These are phyloP conservation scores for Orcinus orca DNA, from an alignment of 2,113 vertebrate genomes.

Conservation along the genomic window DNA sequence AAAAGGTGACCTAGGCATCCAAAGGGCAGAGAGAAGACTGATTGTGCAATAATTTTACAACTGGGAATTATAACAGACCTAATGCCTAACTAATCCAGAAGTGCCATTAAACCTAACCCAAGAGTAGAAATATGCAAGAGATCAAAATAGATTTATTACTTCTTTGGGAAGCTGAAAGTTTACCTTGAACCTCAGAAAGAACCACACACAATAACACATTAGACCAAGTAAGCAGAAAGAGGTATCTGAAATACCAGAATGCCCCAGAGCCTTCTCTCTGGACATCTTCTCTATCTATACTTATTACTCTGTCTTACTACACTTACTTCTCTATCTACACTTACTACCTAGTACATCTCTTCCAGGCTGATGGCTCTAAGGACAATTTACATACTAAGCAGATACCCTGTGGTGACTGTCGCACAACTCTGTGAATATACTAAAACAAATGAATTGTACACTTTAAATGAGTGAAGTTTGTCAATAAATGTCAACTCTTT, in stretches of 20 bases:
- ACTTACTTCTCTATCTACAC: background rate
- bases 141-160: slow-evolving; percentile 3
- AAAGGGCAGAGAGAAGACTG: background rate
- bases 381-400: background rate
- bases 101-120: background rate
- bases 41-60: background rate
- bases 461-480: background rate
- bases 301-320: background rate
- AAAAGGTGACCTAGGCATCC: background rate
- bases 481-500: background rate
- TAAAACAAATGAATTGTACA: background rate
- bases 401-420: background rate
- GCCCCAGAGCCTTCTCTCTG: background rate
- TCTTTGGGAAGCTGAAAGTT: background rate
- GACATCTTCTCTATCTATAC: background rate
- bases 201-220: background rate
- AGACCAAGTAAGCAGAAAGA: background rate
- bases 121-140: background rate
- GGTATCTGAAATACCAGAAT: background rate
- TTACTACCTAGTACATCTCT: background rate
- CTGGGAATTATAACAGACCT: background rate
- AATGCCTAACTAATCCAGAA: background rate
- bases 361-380: background rate
- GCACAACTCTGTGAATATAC: background rate
- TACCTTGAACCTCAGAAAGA: background rate